Percentiles rank a stretch among this genome's conserved stretches.
Conservation (phyloP, 2,888 invertebrate species). For the Entomobrya multifasciata region DNA sequence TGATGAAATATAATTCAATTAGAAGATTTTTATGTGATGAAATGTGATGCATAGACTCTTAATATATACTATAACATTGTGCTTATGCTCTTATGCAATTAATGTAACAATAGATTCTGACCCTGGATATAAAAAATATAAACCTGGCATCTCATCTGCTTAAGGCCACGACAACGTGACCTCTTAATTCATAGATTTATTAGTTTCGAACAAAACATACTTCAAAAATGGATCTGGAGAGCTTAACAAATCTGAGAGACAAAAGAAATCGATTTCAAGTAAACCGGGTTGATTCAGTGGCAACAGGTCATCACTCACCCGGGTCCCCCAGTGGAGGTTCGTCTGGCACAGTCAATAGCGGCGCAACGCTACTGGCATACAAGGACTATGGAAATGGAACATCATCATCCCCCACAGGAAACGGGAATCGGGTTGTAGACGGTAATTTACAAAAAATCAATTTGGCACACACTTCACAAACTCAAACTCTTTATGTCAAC, state of each 20-base stretch:
- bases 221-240: conserved; percentile 76
- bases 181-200: neutral
- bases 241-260: conserved; percentile 73
- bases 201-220: too few species aligned
- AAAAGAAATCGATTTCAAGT: conserved; percentile 83
- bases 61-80: too few species aligned
- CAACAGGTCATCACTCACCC: conserved; percentile 79
- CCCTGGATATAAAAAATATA: too few species aligned
- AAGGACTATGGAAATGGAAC: conserved; percentile 66
- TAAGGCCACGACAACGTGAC: too few species aligned
- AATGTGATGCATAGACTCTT: neutral
- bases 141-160: too few species aligned
- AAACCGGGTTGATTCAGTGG: conserved; percentile 84
- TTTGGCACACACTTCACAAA: conserved; percentile 54
- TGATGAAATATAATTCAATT: neutral
- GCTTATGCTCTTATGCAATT: too few species aligned
- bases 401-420: conserved; percentile 25
- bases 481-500: conserved; percentile 60
- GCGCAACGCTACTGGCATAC: conserved; percentile 72
- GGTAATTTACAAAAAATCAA: conserved; percentile 67
- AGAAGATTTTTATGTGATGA: neutral
- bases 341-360: conserved; percentile 68
- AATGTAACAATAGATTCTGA: too few species aligned
- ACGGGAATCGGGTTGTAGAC: conserved; percentile 63
- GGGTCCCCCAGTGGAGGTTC: conserved; percentile 79